Base-by-base conservation (phyloP, 2,888 invertebrate genomes). In the Hipparchia sbordonii region DNA sequence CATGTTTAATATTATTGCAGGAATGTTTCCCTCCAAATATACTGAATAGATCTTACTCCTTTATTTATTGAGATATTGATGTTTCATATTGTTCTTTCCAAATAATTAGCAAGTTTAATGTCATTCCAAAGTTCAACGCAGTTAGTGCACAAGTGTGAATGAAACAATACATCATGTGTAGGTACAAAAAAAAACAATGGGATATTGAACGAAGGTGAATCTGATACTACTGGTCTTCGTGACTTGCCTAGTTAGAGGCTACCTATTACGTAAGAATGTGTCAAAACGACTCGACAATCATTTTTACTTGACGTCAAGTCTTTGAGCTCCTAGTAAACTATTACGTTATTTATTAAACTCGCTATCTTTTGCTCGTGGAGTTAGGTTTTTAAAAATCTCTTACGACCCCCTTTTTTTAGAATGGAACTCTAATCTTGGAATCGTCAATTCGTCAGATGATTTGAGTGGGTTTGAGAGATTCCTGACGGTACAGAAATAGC, bases 131-230 rank as follows among this genome's bases (percentile, higher is more conserved):
- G 70, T 56, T 63, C 70, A 65, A 71, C 62, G 69, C 75, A 73
- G 65, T 84, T 84, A 82, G 80, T 76, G 74, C 82, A 79, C 75
- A 74, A 73, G 80, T 81, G 84, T 81, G 82, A 87, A 85, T 85
- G 79, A 83, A 82, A 87, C 86, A 85, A 84, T 82, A 81, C 81
- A 72, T 81, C 81, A 72, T 80, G 72, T 81, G 80, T 80, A 77
- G 23, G 23, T 23, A 23, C 23, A 23, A 23, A 80, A 79, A 79
- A 82, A 82, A 83, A 87, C 86, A 87, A 85, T 84, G 78, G 83
- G 77, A 75, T 77, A 77, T 78, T 77, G 67, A 77, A 72, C 75
- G 83, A 85, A 85, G 85, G 85, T 84, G 80, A 84, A 76, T 81
- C 80, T 79, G 80, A 76, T 68, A 57, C 61, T 69, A 67, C 76